phyloP scores from a whole-genome alignment of 2,113 vertebrate genomes.

The Aptenodytes patagonicus region DNA sequence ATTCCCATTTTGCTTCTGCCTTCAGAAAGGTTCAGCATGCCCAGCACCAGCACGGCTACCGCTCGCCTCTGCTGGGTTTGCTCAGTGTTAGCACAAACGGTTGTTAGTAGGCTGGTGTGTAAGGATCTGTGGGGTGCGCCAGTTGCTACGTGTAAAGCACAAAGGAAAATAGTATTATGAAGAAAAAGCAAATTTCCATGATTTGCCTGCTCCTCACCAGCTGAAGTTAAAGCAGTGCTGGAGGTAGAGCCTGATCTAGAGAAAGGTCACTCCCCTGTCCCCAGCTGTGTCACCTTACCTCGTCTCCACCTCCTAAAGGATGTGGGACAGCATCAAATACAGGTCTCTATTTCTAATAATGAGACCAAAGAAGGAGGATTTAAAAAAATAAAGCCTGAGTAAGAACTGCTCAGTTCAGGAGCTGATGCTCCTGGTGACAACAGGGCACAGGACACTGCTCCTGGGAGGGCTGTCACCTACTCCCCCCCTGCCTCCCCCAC shows the following conservation, averaged over 20 bases:
- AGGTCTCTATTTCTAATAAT: neutral
- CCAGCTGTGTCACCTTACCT: neutral
- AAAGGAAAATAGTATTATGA: neutral
- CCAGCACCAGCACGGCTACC: neutral
- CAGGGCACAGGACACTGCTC: neutral
- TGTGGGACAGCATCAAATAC: neutral
- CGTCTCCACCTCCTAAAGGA: neutral
- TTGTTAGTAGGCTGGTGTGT: neutral
- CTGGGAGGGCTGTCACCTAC: neutral
- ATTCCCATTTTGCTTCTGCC: neutral
- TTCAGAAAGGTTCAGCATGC: neutral
- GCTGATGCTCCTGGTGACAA: neutral
- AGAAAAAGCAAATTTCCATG: neutral
- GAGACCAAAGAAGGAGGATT: neutral
- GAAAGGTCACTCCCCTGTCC: neutral
- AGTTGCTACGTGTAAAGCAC: neutral
- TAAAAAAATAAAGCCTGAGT: neutral
- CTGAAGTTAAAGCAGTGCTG: accelerated
- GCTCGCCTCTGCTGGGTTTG: neutral
- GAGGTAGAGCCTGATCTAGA: neutral
- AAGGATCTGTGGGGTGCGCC: neutral
- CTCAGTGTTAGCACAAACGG: neutral
- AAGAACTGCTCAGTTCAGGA: neutral
- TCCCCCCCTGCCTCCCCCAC: neutral
- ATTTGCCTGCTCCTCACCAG: neutral